A percentile compares a stretch with the other conserved stretches of the same genome.
These are phyloP conservation scores for Cotesia congregata DNA, from an alignment of 2,888 invertebrate genomes.

Conservation along the genomic window DNA sequence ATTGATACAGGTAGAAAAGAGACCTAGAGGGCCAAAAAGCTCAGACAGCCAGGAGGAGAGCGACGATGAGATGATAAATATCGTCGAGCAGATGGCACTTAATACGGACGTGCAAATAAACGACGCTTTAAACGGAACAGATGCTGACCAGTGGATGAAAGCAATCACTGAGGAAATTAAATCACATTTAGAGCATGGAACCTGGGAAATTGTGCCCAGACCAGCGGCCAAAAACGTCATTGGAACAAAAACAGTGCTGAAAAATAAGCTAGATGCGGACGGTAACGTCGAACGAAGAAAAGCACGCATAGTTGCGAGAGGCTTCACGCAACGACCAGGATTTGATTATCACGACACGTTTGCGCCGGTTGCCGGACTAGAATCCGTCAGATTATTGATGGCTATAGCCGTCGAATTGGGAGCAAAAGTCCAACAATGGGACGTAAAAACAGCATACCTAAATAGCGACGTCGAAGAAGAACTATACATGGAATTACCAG, in stretches of 20 bases:
- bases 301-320: slow-evolving; percentile 38
- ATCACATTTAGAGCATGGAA: slow-evolving; percentile 40
- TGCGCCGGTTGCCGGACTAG: slow-evolving; percentile 31
- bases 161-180: slow-evolving; percentile 33
- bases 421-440: slow-evolving; percentile 16
- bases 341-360: slow-evolving; percentile 29
- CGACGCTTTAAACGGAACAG: background rate
- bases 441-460: slow-evolving; percentile 27
- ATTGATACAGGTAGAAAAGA: background rate
- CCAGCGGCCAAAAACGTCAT: slow-evolving; percentile 29
- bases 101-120: background rate
- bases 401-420: background rate
- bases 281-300: slow-evolving; percentile 42
- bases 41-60: background rate
- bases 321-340: slow-evolving; percentile 22
- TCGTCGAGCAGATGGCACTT: background rate
- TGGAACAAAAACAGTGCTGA: slow-evolving; percentile 28
- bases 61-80: background rate
- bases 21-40: background rate
- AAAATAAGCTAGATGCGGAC: slow-evolving; percentile 42
- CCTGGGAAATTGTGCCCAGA: slow-evolving; percentile 39
- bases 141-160: slow-evolving; percentile 18
- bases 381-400: background rate
- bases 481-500: slow-evolving; percentile 25
- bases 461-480: slow-evolving; percentile 29